Conservation (phyloP, 2,113 vertebrate species). For the Sitta europaea region DNA sequence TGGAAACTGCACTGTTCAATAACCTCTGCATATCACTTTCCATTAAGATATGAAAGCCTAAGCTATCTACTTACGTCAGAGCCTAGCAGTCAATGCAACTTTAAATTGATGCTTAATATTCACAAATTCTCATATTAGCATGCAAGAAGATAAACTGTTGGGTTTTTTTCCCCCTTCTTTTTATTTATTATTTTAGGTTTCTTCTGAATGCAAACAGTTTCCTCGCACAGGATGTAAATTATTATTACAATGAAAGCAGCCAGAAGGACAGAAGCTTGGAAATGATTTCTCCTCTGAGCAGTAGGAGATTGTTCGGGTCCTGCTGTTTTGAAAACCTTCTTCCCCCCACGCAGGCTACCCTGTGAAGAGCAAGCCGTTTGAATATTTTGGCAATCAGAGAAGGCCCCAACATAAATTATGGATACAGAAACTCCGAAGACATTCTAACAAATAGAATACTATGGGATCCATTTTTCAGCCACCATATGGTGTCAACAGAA, state of each 20-base stretch:
- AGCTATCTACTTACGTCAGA: conserved; percentile 6
- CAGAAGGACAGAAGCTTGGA: conserved; percentile 79
- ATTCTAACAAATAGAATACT: conserved; percentile 73
- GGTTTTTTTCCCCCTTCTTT: background rate
- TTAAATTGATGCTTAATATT: conserved; percentile 66
- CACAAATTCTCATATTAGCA: conserved; percentile 59
- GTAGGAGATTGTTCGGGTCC: conserved; percentile 75
- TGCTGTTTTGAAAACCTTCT: conserved; percentile 78
- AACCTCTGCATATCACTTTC: background rate
- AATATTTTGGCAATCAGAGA: conserved; percentile 77
- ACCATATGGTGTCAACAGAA: conserved; percentile 80
- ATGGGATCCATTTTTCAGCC: conserved; percentile 73
- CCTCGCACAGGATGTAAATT: conserved; percentile 73
- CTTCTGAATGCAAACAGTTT: conserved; percentile 68
- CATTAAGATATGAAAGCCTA: conserved; percentile 47
- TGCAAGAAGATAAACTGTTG: conserved; percentile 63
- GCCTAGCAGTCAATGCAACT: conserved; percentile 31
- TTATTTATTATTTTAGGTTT: conserved; percentile 38
- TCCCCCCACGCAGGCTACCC: conserved; percentile 66
- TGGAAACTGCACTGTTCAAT: conserved; percentile 49
- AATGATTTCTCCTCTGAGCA: conserved; percentile 72
- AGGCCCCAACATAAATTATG: conserved; percentile 75
- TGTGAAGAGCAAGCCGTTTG: conserved; percentile 74
- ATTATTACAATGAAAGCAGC: conserved; percentile 74
- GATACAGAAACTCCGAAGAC: conserved; percentile 72